Percentiles rank a stretch among this genome's conserved stretches.
phyloP scores from a whole-genome alignment of 2,797 vertebrate species.

The Alca torda region DNA sequence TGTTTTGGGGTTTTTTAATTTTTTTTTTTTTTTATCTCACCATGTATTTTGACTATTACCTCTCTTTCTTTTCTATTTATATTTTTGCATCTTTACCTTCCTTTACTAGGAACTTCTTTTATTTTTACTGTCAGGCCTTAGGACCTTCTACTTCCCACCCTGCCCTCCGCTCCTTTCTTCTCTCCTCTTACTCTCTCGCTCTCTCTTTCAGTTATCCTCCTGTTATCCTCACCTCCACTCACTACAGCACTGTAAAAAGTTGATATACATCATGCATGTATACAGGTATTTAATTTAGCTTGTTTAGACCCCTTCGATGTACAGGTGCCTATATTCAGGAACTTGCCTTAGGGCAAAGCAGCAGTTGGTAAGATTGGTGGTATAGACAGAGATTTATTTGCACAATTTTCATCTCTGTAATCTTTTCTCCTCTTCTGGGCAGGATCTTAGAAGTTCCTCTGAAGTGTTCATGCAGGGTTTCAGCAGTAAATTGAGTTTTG shows the following conservation, averaged over 20 bases:
- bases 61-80: neutral
- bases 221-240: neutral
- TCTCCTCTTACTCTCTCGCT: neutral
- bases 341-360: neutral
- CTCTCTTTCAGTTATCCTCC: neutral
- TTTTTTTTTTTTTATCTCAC: neutral
- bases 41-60: neutral
- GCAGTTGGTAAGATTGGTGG: neutral
- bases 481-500: constrained; percentile 42
- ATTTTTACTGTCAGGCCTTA: neutral
- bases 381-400: constrained; percentile 31
- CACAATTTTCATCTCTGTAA: neutral
- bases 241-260: neutral
- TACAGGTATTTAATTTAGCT: neutral
- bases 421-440: constrained; percentile 4
- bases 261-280: neutral
- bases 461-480: constrained; percentile 4
- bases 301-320: neutral
- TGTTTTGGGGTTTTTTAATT: neutral
- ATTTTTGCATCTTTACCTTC: neutral
- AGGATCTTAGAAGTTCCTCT: constrained; percentile 16
- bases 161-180: neutral
- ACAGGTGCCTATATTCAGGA: neutral
- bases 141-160: neutral
- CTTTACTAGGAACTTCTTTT: neutral